Evolutionary conservation across 1,140 invertebrate genomes (phyloP), one percentile per base, ranked within the genome.

Genomic region (Hyles vespertilio): DNA sequence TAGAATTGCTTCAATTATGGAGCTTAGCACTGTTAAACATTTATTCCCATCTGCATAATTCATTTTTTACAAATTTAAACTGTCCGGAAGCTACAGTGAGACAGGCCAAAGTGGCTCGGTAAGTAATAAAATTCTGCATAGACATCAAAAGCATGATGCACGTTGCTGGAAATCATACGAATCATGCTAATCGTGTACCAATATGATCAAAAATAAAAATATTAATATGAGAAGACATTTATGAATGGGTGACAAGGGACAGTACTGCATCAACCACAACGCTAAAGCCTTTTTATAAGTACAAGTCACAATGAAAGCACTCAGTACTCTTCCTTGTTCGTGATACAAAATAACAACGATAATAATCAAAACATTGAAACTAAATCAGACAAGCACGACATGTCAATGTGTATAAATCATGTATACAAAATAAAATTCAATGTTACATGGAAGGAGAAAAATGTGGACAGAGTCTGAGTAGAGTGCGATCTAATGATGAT

Each of bases 61-160:
- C 9, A 61, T 56, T 43, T 51, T 56, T 57, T 52, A 53, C 32
- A 63, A 11, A 59, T 49, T 56, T 47, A 57, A 33, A 8, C 63
- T 64, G 10, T 56, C 44, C 59, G 33, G 40, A 62, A 70, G 61
- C 68, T 70, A 63, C 48, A 49, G 32, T 64, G 54, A 69, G 57
- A 72, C 59, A 67, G 49, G 57, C 55, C 54, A 68, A 70, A 66
- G 69, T 69, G 59, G 72, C 71, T 61, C 65, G 48, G 66, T 63
- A 64, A 70, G 69, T 70, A 63, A 63, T 70, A 72, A 72, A 65
- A 61, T 68, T 77, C 75, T 75, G 81, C 81, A 79, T 79, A 85
- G 77, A 89, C 86, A 89, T 80, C 84, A 86, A 87, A 89, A 89
- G 84, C 86, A 89, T 89, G 84, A 87, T 84, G 84, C 86, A 85